These are phyloP conservation scores for Chrysoperla carnea DNA, from an alignment of 1,140 invertebrate genomes.

Conservation along the genomic window DNA sequence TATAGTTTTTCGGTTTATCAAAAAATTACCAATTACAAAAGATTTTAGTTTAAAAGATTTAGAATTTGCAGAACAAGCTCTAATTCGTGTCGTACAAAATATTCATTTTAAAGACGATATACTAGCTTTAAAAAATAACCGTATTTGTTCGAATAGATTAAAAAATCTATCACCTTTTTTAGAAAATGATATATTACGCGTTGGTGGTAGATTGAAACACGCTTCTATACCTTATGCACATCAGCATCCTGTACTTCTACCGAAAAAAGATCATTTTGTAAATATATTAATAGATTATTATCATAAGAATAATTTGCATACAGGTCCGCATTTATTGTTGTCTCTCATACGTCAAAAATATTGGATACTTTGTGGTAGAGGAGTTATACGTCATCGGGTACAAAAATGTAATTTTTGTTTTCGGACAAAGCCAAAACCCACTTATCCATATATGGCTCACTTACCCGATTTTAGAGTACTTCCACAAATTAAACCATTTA, in stretches of 20 bases:
- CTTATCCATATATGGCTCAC: neutral
- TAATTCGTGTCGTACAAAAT: no score
- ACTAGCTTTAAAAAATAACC: no score
- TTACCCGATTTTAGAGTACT: neutral
- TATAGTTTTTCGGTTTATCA: no score
- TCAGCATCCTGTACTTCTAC: constrained; percentile 14
- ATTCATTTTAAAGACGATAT: no score
- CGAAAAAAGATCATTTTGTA: constrained; percentile 8
- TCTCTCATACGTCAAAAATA: constrained; percentile 8
- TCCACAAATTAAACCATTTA: constrained; percentile 9
- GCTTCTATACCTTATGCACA: constrained; percentile 5
- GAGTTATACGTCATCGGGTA: no score
- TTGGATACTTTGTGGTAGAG: constrained; percentile 10
- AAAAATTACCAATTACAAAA: no score
- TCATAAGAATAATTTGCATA: constrained; percentile 11
- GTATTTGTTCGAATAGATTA: no score
- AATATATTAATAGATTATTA: constrained; percentile 7
- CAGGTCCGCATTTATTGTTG: constrained; percentile 8
- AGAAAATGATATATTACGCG: constrained; percentile 7
- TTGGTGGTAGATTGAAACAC: constrained; percentile 13
- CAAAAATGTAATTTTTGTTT: no score
- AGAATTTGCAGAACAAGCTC: no score
- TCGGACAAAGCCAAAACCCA: neutral
- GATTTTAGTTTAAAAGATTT: no score
- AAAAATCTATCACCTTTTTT: constrained; percentile 9